Conservation (phyloP, 2,113 vertebrate genomes). For the Burhinus bistriatus region DNA sequence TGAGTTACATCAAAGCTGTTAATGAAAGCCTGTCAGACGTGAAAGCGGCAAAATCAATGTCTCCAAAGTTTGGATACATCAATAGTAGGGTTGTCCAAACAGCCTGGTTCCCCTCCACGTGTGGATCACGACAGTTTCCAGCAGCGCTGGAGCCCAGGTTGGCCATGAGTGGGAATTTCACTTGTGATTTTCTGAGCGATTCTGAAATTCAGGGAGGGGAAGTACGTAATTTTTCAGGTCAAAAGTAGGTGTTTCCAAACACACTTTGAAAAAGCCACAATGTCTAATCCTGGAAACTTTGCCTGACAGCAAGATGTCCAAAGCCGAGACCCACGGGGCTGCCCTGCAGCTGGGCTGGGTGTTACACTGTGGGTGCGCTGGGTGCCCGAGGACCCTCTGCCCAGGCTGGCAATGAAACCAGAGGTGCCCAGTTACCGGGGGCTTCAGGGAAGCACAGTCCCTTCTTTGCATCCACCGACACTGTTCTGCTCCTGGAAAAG, state of each 20-base stretch:
- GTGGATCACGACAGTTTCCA: fast-evolving
- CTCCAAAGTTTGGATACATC: not conserved
- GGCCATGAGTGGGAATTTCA: not conserved
- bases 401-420: not conserved
- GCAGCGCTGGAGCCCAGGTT: fast-evolving
- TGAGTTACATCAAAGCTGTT: not conserved
- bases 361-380: not conserved
- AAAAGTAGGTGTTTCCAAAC: not conserved
- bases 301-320: too few species aligned
- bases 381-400: not conserved
- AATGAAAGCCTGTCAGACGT: not conserved
- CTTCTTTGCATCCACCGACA: not conserved
- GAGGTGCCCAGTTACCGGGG: fast-evolving
- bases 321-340: not conserved
- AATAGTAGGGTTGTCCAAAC: not conserved
- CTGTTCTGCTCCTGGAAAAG: not conserved
- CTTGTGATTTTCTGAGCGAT: not conserved
- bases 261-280: not conserved
- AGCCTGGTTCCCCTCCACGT: fast-evolving
- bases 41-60: not conserved
- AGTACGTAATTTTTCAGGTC: not conserved
- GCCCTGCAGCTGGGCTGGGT: not conserved
- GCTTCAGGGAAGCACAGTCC: not conserved
- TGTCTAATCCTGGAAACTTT: not conserved
- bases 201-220: not conserved